A percentile compares a stretch with the other conserved stretches of the same genome.
phyloP scores from a whole-genome alignment of 2,113 vertebrate species.

The Physeter macrocephalus region DNA sequence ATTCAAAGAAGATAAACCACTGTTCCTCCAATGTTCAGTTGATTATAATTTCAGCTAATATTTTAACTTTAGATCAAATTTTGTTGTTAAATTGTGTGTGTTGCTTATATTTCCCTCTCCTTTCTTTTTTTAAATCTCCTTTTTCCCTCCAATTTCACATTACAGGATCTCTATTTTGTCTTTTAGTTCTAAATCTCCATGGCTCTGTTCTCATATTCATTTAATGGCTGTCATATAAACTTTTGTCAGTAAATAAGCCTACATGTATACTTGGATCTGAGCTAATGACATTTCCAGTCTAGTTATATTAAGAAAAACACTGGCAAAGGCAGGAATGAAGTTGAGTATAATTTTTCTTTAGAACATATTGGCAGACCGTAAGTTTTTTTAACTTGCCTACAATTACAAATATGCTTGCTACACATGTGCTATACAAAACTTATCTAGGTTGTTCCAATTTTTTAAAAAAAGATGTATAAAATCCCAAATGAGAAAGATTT shows the following conservation, averaged over 20 bases:
- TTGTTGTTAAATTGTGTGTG: not conserved
- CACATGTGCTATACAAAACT: not conserved
- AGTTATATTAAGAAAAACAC: not conserved
- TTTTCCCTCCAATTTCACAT: not conserved
- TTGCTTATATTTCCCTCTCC: not conserved
- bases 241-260: not conserved
- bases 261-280: not conserved
- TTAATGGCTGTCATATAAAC: not conserved
- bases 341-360: not conserved
- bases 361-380: not conserved
- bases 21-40: not conserved
- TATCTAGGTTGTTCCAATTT: not conserved
- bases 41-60: not conserved
- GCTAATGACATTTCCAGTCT: not conserved
- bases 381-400: not conserved
- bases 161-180: not conserved
- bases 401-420: constrained; percentile 13
- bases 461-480: not conserved
- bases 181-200: not conserved
- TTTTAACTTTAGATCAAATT: not conserved
- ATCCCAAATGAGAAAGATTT: not conserved
- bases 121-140: not conserved
- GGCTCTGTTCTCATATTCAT: not conserved
- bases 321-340: not conserved
- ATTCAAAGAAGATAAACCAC: not conserved